Evolutionary conservation across 2,888 invertebrate species (phyloP).

Genomic region (Entomobrya proxima): DNA sequence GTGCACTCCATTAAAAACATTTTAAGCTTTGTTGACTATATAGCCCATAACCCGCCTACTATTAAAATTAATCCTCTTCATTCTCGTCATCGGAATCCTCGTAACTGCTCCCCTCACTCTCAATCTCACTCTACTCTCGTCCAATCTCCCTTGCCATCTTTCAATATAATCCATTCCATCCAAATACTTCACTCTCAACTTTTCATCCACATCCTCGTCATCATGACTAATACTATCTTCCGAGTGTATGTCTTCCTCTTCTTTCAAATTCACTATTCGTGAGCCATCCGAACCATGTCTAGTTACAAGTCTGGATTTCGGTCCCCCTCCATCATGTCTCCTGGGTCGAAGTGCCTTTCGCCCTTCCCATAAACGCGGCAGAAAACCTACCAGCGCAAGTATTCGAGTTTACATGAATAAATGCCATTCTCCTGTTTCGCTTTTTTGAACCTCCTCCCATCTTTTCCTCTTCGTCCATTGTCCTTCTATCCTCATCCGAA

Average conservation of each 20-base stretch:
- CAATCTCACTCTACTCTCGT: constrained; percentile 64
- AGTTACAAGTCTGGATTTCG: not conserved
- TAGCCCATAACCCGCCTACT: not conserved
- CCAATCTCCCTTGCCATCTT: constrained; percentile 71
- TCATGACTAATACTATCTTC: not conserved
- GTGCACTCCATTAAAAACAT: too few relatives aligned
- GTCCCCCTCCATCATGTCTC: constrained; percentile 22
- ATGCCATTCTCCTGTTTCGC: not conserved
- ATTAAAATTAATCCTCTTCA: not conserved
- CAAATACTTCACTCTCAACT: constrained; percentile 39
- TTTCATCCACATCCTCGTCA: constrained; percentile 13
- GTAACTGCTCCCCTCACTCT: constrained; percentile 57
- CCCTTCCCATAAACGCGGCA: constrained; percentile 35
- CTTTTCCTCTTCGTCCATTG: too few relatives aligned
- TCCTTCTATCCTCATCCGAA: too few relatives aligned
- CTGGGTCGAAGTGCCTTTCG: not conserved
- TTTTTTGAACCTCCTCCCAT: too few relatives aligned
- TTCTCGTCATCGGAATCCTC: constrained; percentile 11
- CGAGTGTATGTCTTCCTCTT: constrained; percentile 11
- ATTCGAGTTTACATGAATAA: not conserved
- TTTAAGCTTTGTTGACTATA: too few relatives aligned
- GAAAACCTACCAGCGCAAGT: not conserved
- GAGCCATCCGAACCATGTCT: not conserved
- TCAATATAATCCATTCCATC: constrained; percentile 62
- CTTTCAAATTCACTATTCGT: not conserved